These are phyloP conservation scores for Drosophila tristis DNA, from an alignment of 1,140 invertebrate genomes.

Conservation along the genomic window DNA sequence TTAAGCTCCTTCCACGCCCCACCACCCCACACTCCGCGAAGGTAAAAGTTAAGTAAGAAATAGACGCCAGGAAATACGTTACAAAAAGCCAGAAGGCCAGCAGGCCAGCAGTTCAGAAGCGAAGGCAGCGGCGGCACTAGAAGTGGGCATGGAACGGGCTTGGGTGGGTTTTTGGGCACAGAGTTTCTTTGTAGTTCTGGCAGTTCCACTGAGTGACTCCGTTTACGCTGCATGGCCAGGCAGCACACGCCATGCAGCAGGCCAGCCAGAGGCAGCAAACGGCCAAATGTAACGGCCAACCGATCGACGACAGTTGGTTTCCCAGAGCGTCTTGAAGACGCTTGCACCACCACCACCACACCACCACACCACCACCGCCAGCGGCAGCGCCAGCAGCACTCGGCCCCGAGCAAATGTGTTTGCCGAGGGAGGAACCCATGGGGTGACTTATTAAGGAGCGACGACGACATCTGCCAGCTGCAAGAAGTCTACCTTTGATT, in stretches of 20 bases:
- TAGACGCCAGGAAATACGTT: conserved; percentile 53
- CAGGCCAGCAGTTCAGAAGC: conserved; percentile 28
- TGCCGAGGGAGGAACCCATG: conserved; percentile 7
- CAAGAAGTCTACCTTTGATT: conserved; percentile 58
- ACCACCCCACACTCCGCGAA: neutral
- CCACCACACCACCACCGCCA: neutral
- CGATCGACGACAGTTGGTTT: conserved; percentile 70
- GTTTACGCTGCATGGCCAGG: conserved; percentile 44
- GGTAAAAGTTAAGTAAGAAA: conserved; percentile 11
- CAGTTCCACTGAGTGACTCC: conserved; percentile 68
- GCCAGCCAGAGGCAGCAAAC: neutral
- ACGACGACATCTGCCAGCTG: conserved; percentile 62
- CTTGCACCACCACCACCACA: neutral
- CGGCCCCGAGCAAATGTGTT: no score
- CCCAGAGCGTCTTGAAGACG: conserved; percentile 81
- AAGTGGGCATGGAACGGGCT: conserved; percentile 5
- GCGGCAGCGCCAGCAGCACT: no score
- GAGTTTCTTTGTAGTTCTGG: conserved; percentile 45
- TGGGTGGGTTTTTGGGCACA: neutral
- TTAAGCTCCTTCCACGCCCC: conserved; percentile 2
- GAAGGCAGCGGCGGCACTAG: conserved; percentile 6
- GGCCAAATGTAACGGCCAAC: conserved; percentile 51
- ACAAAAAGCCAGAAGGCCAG: conserved; percentile 39
- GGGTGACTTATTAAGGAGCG: conserved; percentile 62
- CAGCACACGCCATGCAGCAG: conserved; percentile 47